A percentile compares a stretch with the other conserved stretches of the same genome.
Conservation (phyloP, 2,888 invertebrate species). For the Neuroscelio doddi region DNA sequence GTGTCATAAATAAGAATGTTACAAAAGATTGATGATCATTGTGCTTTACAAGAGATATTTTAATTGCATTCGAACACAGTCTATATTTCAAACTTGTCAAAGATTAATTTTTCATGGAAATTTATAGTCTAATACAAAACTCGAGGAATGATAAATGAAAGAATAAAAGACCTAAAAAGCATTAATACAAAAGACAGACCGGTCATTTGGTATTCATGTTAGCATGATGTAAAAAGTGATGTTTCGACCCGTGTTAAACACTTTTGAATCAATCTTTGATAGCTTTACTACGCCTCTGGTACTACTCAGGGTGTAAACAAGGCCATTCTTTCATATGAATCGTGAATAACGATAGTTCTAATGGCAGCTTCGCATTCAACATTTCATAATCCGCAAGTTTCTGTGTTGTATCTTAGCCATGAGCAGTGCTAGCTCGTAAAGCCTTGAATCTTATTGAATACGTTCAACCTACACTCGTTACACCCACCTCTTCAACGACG, state of each 20-base stretch:
- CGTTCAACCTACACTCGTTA: constrained; percentile 46
- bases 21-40: no score
- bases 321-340: constrained; percentile 19
- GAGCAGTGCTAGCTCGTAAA: constrained; percentile 17
- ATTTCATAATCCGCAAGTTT: constrained; percentile 17
- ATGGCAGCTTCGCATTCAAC: constrained; percentile 12
- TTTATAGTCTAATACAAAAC: no score
- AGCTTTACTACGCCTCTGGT: constrained; percentile 16
- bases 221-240: neutral
- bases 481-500: constrained; percentile 31
- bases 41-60: no score
- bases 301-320: constrained; percentile 25
- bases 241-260: constrained; percentile 8
- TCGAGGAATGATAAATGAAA: no score
- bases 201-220: no score
- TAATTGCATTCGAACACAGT: no score
- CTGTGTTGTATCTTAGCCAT: neutral
- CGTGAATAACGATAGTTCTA: constrained; percentile 29
- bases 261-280: constrained; percentile 17
- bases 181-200: no score
- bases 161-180: no score
- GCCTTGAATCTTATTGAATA: constrained; percentile 48
- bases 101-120: no score
- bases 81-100: no score
- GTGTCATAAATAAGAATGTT: no score